A percentile compares a stretch with the other conserved stretches of the same genome.
Evolutionary conservation across 1,140 invertebrate genomes (phyloP).

Genomic region (Stegodyphus dumicola): DNA sequence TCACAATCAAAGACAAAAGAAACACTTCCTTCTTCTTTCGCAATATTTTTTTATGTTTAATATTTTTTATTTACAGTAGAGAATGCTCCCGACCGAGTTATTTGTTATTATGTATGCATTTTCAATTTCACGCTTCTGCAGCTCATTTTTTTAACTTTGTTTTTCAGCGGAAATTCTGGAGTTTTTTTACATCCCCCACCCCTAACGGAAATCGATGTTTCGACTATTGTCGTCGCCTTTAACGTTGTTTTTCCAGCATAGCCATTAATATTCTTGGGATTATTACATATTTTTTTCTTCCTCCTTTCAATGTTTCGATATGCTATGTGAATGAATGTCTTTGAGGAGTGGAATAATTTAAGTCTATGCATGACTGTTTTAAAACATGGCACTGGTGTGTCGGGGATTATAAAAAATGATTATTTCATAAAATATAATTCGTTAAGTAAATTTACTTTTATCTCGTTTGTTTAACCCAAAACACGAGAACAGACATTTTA

Average conservation of each 20-base stretch:
- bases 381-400: no score
- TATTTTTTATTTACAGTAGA: conserved; percentile 21
- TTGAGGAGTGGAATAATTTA: neutral
- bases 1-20: conserved; percentile 24
- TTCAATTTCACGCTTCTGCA: conserved; percentile 45
- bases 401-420: no score
- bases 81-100: conserved; percentile 33
- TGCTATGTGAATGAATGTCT: neutral
- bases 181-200: conserved; percentile 14
- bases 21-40: conserved; percentile 1
- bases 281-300: conserved; percentile 7
- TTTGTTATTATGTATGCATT: conserved; percentile 60
- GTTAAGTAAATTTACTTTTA: no score
- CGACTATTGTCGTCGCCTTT: conserved; percentile 6
- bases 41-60: neutral
- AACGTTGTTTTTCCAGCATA: conserved; percentile 30
- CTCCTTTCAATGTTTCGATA: neutral
- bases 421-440: no score
- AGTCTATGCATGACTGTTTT: neutral
- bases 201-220: conserved; percentile 52
- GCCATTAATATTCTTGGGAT: conserved; percentile 53
- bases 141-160: conserved; percentile 13
- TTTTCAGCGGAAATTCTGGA: neutral
- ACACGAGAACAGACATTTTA: no score
- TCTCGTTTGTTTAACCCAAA: no score